Evolutionary conservation across 2,888 invertebrate genomes (phyloP).

Genomic region (Brachypterus glaber): DNA sequence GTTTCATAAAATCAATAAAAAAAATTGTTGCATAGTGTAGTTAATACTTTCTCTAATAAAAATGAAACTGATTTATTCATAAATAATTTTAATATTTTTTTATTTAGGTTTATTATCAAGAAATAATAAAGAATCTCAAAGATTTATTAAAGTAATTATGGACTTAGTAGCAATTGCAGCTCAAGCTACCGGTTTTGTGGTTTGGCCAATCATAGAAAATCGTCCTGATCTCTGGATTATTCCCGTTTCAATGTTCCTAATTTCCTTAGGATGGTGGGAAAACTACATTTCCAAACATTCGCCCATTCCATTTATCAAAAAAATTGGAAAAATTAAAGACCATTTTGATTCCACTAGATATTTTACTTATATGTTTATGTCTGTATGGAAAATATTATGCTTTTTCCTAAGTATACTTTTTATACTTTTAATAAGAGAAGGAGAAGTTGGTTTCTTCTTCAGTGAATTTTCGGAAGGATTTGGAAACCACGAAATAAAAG

Average conservation of each 20-base stretch:
- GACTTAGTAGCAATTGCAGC: conserved; percentile 80
- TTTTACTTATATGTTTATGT: conserved; percentile 82
- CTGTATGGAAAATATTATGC: conserved; percentile 80
- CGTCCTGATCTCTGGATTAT: conserved; percentile 74
- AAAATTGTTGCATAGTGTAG: too few species aligned
- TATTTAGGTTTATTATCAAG: conserved; percentile 65
- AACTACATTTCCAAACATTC: conserved; percentile 87
- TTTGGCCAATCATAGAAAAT: conserved; percentile 80
- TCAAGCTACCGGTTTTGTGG: conserved; percentile 83
- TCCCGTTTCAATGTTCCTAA: conserved; percentile 72
- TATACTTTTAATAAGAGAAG: conserved; percentile 64
- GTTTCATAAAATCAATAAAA: too few species aligned
- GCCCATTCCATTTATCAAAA: conserved; percentile 66
- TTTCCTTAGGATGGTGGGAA: conserved; percentile 95
- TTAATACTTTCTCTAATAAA: too few species aligned
- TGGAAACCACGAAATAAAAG: conserved; percentile 66
- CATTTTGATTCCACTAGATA: conserved; percentile 73
- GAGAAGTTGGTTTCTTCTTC: conserved; percentile 69
- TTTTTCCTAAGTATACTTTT: conserved; percentile 69
- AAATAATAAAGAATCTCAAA: conserved; percentile 69
- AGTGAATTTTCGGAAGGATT: conserved; percentile 65
- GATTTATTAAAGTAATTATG: conserved; percentile 67
- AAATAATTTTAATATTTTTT: too few species aligned
- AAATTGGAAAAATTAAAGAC: conserved; percentile 67
- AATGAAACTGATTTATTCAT: too few species aligned